Conservation (phyloP, 2,888 invertebrate species). For the Chaetogeoica ovagalla region DNA sequence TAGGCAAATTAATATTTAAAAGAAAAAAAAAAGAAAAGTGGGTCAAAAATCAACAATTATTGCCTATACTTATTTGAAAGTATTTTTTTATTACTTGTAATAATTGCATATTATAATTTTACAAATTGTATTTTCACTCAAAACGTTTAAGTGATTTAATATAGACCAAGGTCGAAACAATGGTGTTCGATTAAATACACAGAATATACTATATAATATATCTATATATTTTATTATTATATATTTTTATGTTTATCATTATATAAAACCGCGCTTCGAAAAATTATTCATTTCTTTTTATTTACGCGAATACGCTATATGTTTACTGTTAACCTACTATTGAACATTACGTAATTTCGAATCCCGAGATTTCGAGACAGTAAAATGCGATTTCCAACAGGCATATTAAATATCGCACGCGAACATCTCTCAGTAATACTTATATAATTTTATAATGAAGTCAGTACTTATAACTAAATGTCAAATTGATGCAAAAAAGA, state of each 20-base stretch:
- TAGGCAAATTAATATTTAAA: too few relatives aligned
- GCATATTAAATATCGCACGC: neutral
- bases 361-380: neutral
- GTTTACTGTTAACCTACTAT: neutral
- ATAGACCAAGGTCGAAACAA: neutral
- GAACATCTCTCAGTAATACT: neutral
- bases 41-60: conserved; percentile 4
- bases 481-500: too few relatives aligned
- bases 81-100: conserved; percentile 15
- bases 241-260: conserved; percentile 7
- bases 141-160: conserved; percentile 7
- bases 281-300: conserved; percentile 7
- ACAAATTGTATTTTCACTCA: neutral
- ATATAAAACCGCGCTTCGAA: neutral
- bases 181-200: neutral
- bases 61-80: neutral
- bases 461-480: neutral
- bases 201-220: too few relatives aligned
- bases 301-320: neutral
- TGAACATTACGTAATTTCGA: neutral
- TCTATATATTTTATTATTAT: too few relatives aligned
- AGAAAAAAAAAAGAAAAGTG: neutral
- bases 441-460: neutral
- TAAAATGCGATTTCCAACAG: neutral
- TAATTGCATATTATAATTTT: neutral